Conservation (phyloP, 1,140 invertebrate genomes). For the Drosophila parvula region DNA sequence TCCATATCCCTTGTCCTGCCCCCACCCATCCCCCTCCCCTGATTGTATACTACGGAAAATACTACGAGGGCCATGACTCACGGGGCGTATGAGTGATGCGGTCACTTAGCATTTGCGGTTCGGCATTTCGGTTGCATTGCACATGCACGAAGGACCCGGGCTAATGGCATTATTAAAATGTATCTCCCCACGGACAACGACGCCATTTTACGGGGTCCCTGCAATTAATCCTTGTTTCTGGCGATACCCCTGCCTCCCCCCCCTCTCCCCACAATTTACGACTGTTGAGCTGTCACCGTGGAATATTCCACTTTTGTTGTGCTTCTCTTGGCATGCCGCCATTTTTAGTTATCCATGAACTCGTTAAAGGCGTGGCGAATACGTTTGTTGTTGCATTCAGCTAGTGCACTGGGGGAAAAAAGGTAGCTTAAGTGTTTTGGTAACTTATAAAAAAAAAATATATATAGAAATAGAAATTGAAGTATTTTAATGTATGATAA, state of each 20-base stretch:
- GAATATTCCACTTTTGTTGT: conserved; percentile 18
- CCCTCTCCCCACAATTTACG: background rate
- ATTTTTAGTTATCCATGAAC: conserved; percentile 80
- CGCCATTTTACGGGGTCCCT: conserved; percentile 49
- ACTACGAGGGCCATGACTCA: conserved; percentile 55
- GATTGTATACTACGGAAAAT: conserved; percentile 11
- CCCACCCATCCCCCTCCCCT: background rate
- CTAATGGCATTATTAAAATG: conserved; percentile 55
- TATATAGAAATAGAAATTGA: too few species aligned
- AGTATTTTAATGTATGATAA: too few species aligned
- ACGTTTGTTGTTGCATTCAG: conserved; percentile 25
- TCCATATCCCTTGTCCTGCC: too few species aligned
- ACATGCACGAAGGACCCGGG: conserved; percentile 55
- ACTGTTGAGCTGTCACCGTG: conserved; percentile 13
- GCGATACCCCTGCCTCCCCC: too few species aligned
- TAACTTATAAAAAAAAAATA: too few species aligned
- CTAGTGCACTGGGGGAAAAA: background rate
- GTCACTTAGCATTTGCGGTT: conserved; percentile 23
- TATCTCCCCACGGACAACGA: conserved; percentile 22
- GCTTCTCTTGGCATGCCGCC: conserved; percentile 71
- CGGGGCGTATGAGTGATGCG: conserved; percentile 59
- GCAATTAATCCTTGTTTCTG: conserved; percentile 61
- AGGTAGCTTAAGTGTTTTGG: too few species aligned
- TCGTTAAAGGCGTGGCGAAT: conserved; percentile 74
- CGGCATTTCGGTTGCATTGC: conserved; percentile 23